Base-by-base conservation (phyloP, 1,140 invertebrate genomes). In the Trachymyrmex cornetzi region DNA sequence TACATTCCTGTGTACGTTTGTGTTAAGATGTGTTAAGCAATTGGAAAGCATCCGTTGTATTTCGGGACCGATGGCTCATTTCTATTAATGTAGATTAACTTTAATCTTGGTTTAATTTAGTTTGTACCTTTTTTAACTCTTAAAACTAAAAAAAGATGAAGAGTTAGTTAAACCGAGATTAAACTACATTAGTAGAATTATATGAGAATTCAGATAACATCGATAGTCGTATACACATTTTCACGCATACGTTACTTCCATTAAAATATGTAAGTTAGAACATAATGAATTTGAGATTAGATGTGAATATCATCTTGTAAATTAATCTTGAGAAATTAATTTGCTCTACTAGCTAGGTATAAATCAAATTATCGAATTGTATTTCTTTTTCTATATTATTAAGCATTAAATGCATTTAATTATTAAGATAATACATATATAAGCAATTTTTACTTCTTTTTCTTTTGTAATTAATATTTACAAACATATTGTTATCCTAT, bases 221-320 rank as follows among this genome's bases (percentile, higher is more conserved):
- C 19, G 24, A 59, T 59, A 81, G 19, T 57, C 34, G 7, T 48
- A 6, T 82, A 38, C 80, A 72, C 50, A 82, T 61, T 82, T 74
- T 82, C 22, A 44, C 14, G 14, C 7, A 34, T 74, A 61, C 24
- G 44, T 82, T 71, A 55, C 67, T 72, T 82, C 53, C 67, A 81
- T 81, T 71, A 34, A 44, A 16, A 71, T 71, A 81, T 27, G 4
- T 81, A 22, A 50, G 22, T 69, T 84, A 72, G 34, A 74, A 22
- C 14, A 44, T n/a, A 48, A 74, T 82, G 55, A 30, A 80, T 61
- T 71, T 57, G 22, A 71, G 16, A 74, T 74, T 84, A 84, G 69
- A 55, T n/a, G 55, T 69, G 14, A 75, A 63, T 61, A 38, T 63
- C 24, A 74, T 50, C 19, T 48, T 61, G 38, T 63, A 84, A 84